Percentiles rank a stretch among this genome's conserved stretches.
Conservation (phyloP, 2,888 invertebrate genomes). For the Iselma pallidipennis region DNA sequence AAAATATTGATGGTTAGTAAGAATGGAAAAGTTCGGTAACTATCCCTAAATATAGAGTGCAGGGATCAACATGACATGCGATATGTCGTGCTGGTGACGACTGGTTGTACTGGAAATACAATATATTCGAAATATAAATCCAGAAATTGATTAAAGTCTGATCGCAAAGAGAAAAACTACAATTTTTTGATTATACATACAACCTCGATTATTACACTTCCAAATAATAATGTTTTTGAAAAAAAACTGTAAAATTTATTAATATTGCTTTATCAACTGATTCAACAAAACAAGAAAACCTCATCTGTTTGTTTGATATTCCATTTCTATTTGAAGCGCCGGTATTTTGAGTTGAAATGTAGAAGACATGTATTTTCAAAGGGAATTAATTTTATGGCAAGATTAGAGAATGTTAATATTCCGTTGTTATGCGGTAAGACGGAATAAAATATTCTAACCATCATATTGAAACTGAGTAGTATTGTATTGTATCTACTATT, state of each 20-base stretch:
- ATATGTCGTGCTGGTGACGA: slow-evolving; percentile 37
- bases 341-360: slow-evolving; percentile 30
- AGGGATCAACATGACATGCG: slow-evolving; percentile 38
- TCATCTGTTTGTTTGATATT: slow-evolving; percentile 25
- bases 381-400: slow-evolving; percentile 39
- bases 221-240: background rate
- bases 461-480: slow-evolving; percentile 38
- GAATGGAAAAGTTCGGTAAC: slow-evolving; percentile 30
- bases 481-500: slow-evolving; percentile 33
- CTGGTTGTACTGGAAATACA: slow-evolving; percentile 12
- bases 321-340: slow-evolving; percentile 21
- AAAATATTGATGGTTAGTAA: slow-evolving; percentile 25
- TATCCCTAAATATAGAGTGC: slow-evolving; percentile 27
- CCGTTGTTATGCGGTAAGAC: slow-evolving; percentile 39
- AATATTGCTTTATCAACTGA: background rate
- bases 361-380: slow-evolving; percentile 38
- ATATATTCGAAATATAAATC: background rate
- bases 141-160: background rate
- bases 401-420: slow-evolving; percentile 41
- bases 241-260: background rate
- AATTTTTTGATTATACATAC: background rate
- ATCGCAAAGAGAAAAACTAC: background rate
- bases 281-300: slow-evolving; percentile 11
- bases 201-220: background rate
- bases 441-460: slow-evolving; percentile 42